Evolutionary conservation across 2,113 vertebrate species (phyloP).

Genomic region (Neogale vison): DNA sequence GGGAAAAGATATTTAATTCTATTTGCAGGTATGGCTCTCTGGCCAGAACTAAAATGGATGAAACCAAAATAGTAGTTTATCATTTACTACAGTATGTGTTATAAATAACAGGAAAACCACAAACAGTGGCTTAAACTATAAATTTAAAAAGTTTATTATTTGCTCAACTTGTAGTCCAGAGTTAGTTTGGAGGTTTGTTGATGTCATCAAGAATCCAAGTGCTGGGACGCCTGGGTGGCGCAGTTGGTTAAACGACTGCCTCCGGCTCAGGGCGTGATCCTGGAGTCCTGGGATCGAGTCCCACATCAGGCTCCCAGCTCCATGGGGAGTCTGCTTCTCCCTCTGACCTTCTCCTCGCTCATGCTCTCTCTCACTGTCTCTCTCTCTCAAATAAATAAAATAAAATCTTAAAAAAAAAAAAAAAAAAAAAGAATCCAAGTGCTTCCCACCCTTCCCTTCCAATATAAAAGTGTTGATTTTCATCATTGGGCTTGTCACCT

Average conservation of each 20-base stretch:
- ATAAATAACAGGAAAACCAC: constrained; percentile 24
- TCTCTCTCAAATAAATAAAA: too few relatives aligned
- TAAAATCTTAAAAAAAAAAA: too few relatives aligned
- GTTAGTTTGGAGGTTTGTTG: background rate
- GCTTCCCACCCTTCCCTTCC: background rate
- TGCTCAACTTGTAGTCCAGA: background rate
- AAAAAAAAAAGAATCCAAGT: background rate
- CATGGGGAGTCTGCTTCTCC: too few relatives aligned
- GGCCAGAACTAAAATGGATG: background rate
- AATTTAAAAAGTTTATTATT: background rate
- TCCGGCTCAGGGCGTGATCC: too few relatives aligned
- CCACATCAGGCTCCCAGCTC: too few relatives aligned
- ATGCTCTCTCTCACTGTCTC: too few relatives aligned
- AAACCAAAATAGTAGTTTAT: background rate
- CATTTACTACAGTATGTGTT: background rate
- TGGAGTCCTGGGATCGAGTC: too few relatives aligned
- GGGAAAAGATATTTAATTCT: background rate
- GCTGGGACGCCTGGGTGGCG: too few relatives aligned
- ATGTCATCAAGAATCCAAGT: background rate
- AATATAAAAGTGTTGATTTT: background rate
- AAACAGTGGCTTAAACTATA: background rate
- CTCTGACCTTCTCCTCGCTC: too few relatives aligned
- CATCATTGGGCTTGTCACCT: background rate
- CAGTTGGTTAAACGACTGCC: too few relatives aligned
- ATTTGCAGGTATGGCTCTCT: background rate